A percentile compares a stretch with the other conserved stretches of the same genome.
Evolutionary conservation across 1,140 invertebrate genomes (phyloP).

Genomic region (Zaprionus gabonicus): DNA sequence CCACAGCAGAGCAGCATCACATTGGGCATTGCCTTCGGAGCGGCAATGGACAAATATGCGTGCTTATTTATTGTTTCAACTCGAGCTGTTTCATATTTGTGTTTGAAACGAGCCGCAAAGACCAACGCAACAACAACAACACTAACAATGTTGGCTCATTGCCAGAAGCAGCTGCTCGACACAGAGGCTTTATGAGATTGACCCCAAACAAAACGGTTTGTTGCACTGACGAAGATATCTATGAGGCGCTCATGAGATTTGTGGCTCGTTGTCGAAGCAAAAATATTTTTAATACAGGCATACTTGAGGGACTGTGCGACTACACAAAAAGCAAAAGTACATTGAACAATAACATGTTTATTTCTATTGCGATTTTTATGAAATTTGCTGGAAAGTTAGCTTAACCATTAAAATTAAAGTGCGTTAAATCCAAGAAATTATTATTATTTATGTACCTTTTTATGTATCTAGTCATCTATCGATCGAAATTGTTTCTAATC

Average conservation of each 20-base stretch:
- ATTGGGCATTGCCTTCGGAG: constrained; percentile 60
- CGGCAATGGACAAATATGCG: constrained; percentile 61
- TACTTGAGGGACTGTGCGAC: background rate
- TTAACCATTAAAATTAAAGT: no score
- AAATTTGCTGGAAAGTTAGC: no score
- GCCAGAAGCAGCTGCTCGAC: constrained; percentile 33
- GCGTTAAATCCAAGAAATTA: no score
- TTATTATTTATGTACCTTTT: no score
- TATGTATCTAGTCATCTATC: background rate
- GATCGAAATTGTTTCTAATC: background rate
- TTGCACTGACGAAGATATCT: background rate
- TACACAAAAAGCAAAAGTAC: background rate
- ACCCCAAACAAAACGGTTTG: constrained; percentile 39
- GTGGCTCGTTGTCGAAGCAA: background rate
- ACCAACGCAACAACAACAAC: constrained; percentile 15
- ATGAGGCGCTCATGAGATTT: background rate
- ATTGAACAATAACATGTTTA: no score
- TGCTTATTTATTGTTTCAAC: constrained; percentile 73
- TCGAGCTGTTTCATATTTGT: constrained; percentile 52
- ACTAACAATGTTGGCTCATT: constrained; percentile 40
- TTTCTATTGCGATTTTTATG: no score
- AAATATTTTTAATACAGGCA: background rate
- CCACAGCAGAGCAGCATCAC: constrained; percentile 27
- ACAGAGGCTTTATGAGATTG: constrained; percentile 20
- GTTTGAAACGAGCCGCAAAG: constrained; percentile 42